Conservation (phyloP, 1,140 invertebrate genomes). For the Lepidurus apus region DNA sequence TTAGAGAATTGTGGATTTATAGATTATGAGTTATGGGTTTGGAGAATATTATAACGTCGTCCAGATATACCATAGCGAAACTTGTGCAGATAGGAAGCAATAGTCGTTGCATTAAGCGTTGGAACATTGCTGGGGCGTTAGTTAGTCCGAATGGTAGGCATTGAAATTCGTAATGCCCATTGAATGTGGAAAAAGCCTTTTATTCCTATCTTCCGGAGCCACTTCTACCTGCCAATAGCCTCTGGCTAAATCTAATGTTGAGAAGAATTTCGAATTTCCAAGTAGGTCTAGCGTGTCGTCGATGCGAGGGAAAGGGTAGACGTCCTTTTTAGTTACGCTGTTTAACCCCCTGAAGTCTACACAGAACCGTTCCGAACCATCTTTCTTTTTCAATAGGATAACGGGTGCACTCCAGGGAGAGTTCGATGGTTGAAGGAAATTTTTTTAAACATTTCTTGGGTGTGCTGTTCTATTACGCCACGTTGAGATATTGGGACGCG, state of each 20-base stretch:
- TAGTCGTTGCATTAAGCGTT: conserved; percentile 44
- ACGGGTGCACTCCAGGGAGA: conserved; percentile 35
- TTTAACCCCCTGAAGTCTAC: conserved; percentile 42
- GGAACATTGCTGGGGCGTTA: conserved; percentile 44
- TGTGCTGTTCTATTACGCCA: background rate
- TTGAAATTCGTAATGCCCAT: conserved; percentile 43
- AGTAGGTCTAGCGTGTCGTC: conserved; percentile 48
- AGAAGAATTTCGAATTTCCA: conserved; percentile 45
- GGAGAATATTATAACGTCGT: conserved; percentile 52
- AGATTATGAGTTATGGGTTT: too few relatives aligned
- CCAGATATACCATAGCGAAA: conserved; percentile 47
- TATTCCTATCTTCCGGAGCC: conserved; percentile 40
- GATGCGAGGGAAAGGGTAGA: conserved; percentile 51
- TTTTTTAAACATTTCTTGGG: background rate
- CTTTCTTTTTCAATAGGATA: conserved; percentile 32
- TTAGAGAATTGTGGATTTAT: too few relatives aligned
- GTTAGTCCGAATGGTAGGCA: conserved; percentile 44
- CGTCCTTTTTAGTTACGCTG: conserved; percentile 44
- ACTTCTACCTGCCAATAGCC: conserved; percentile 52
- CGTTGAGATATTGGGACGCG: background rate
- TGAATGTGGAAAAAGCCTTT: conserved; percentile 47
- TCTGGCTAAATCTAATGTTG: conserved; percentile 45
- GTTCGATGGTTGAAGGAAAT: conserved; percentile 26
- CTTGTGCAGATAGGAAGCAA: conserved; percentile 37
- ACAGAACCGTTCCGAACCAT: conserved; percentile 30